Conservation (phyloP, 2,888 invertebrate genomes). For the Abrostola triplasia region DNA sequence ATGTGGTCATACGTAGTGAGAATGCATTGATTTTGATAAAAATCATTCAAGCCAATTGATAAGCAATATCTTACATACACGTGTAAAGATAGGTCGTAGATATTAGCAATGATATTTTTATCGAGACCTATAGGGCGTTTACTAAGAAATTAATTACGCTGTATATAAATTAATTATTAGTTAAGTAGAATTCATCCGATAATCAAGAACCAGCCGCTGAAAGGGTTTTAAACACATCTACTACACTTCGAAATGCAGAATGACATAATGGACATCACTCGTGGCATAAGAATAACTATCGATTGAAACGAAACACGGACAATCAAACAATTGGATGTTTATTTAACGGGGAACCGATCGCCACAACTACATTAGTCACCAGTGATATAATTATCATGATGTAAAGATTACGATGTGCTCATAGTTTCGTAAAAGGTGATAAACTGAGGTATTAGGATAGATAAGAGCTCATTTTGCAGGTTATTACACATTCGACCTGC, state of each 20-base stretch:
- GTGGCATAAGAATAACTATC: constrained; percentile 47
- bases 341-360: constrained; percentile 56
- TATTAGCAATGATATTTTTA: background rate
- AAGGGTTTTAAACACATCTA: constrained; percentile 9
- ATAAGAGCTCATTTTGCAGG: constrained; percentile 14
- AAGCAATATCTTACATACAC: background rate
- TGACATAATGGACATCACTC: constrained; percentile 41
- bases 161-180: too few relatives aligned
- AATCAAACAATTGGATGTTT: constrained; percentile 66
- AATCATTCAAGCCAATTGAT: background rate
- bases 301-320: constrained; percentile 49
- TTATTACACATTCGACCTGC: constrained; percentile 7
- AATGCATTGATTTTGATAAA: background rate
- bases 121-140: too few relatives aligned
- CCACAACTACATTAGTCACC: constrained; percentile 56
- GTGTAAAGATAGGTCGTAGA: background rate
- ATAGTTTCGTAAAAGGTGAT: constrained; percentile 35
- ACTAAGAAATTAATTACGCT: too few relatives aligned
- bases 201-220: background rate
- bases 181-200: background rate
- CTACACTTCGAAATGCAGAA: constrained; percentile 13
- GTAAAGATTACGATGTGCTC: constrained; percentile 50
- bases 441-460: constrained; percentile 24
- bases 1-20: background rate
- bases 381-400: constrained; percentile 60